Base-by-base conservation (phyloP, 1,140 invertebrate genomes). In the Pseudomyrmex cubaensis region DNA sequence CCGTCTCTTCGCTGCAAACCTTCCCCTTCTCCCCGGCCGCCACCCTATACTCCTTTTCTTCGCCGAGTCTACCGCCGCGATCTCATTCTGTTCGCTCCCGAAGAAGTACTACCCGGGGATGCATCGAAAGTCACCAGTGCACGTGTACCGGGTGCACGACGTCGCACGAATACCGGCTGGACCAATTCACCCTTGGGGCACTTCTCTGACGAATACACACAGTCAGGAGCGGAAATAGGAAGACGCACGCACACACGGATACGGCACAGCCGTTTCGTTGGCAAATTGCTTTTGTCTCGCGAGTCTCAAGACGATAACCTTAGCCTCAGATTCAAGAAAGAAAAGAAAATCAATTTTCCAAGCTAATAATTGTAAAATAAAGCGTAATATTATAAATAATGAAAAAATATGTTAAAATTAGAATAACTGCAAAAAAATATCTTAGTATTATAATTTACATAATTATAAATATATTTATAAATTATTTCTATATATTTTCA, bases 231-330 rank as follows among this genome's bases (percentile, higher is more conserved):
- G 10, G 9, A 15, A 20, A 75, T 35, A 35, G 35, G 35, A 57
- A 83, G 63, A 44, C 44, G 20, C 25, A 22, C 63, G 74, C 57
- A 83, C 12, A 52, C 13, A 64, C 72, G 52, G 50, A 77, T 44
- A 13, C 48, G 56, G 57, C 46, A 63, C 46, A 84, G 59, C 13
- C 15, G 54, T 76, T 85, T 66, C 75, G 72, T 61, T 77, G 62
- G 67, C 62, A 85, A 85, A 88, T 88, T 88, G 88, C 86, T 85
- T 82, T 88, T 88, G 86, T 85, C 83, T 85, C 61, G 73, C 35
- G 52, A 82, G 75, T 62, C 87, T 82, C 56, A 69, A 56, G 62
- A 61, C 54, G 54, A 83, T 64, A 84, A 84, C 67, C 84, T 78
- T 35, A 52, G 63, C 54, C 62, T 73, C 20, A 59, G 61, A 48